phyloP scores from a whole-genome alignment of 2,888 invertebrate genomes.

The Lottia gigantea region DNA sequence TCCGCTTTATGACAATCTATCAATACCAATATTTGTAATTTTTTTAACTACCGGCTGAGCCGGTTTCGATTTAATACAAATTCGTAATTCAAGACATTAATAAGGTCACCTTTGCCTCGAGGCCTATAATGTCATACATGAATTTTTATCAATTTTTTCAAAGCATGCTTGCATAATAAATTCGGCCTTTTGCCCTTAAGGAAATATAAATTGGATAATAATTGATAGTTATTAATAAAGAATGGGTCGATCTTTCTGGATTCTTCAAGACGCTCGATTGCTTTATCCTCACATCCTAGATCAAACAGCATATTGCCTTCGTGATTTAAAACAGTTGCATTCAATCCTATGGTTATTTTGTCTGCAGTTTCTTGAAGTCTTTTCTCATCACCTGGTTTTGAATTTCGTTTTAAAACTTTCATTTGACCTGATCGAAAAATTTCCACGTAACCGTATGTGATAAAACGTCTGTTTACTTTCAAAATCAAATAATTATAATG shows the following conservation, averaged over 20 bases:
- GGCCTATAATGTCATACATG: slow-evolving; percentile 2
- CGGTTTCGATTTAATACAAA: too few species aligned
- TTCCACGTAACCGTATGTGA: slow-evolving; percentile 39
- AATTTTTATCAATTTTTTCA: background rate
- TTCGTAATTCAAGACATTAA: too few species aligned
- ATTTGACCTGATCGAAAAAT: slow-evolving; percentile 45
- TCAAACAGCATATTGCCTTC: slow-evolving; percentile 51
- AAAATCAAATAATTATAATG: slow-evolving; percentile 54
- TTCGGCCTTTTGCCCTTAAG: background rate
- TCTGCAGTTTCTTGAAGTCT: slow-evolving; percentile 27
- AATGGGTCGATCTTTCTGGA: slow-evolving; percentile 33
- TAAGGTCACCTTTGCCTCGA: too few species aligned
- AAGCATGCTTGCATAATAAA: slow-evolving; percentile 6
- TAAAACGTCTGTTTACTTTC: slow-evolving; percentile 31
- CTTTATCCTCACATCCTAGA: slow-evolving; percentile 38
- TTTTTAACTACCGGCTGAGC: too few species aligned
- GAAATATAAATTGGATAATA: slow-evolving; percentile 30
- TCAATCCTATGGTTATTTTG: slow-evolving; percentile 37
- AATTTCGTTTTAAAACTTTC: slow-evolving; percentile 42
- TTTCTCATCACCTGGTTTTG: slow-evolving; percentile 17
- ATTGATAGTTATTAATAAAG: slow-evolving; percentile 38
- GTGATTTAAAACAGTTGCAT: slow-evolving; percentile 50
- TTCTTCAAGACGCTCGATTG: slow-evolving; percentile 36
- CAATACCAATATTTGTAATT: too few species aligned
- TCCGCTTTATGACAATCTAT: too few species aligned